A percentile compares a stretch with the other conserved stretches of the same genome.
phyloP scores from a whole-genome alignment of 2,113 vertebrate species.

The Fregata magnificens region DNA sequence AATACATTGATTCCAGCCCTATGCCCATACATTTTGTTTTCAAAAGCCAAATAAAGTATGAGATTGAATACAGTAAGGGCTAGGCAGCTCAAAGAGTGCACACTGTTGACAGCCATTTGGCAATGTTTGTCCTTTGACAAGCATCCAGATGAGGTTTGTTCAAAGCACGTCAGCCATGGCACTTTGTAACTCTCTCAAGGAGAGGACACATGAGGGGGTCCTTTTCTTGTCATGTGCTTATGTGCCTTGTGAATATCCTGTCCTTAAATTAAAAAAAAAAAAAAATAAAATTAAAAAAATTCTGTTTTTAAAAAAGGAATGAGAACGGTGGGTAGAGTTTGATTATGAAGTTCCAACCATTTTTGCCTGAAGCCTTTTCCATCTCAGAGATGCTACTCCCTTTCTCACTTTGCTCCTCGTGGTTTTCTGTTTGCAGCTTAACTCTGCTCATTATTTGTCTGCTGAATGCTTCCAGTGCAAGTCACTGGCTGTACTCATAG shows the following conservation, averaged over 20 bases:
- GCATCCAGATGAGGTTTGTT: not conserved
- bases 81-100: not conserved
- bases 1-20: not conserved
- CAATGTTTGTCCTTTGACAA: not conserved
- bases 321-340: not conserved
- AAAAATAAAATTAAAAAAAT: too few relatives aligned
- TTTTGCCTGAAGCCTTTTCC: not conserved
- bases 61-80: not conserved
- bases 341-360: not conserved
- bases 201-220: not conserved
- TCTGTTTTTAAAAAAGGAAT: not conserved
- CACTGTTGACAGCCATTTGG: not conserved
- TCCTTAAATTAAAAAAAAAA: not conserved
- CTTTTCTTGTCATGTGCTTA: not conserved
- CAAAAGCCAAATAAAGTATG: not conserved
- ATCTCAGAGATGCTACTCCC: not conserved
- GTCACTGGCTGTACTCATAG: not conserved
- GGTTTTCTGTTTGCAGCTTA: not conserved
- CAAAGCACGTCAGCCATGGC: not conserved
- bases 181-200: not conserved
- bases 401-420: not conserved
- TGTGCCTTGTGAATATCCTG: not conserved
- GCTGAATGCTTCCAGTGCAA: not conserved
- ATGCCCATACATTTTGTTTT: not conserved
- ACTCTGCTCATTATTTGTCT: not conserved